A percentile compares a stretch with the other conserved stretches of the same genome.
Conservation (phyloP, 1,140 invertebrate species). For the Drosophila dunni region DNA sequence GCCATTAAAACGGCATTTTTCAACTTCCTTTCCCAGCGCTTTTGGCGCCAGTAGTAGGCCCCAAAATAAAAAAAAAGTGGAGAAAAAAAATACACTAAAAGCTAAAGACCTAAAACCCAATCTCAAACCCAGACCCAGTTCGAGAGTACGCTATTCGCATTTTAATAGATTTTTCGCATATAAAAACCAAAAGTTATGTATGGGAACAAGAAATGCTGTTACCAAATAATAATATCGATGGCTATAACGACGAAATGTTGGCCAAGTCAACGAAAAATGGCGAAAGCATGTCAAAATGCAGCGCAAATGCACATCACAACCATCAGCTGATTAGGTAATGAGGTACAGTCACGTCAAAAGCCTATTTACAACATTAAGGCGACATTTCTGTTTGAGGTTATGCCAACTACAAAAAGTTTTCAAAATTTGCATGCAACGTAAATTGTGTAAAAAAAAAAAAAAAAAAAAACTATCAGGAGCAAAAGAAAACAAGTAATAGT, state of each 20-base stretch:
- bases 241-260: slow-evolving; percentile 12
- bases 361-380: slow-evolving; percentile 10
- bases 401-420: slow-evolving; percentile 37
- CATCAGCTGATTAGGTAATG: slow-evolving; percentile 63
- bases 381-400: slow-evolving; percentile 52
- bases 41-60: slow-evolving; percentile 26
- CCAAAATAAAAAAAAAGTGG: not conserved
- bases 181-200: slow-evolving; percentile 53
- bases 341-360: slow-evolving; percentile 71
- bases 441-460: slow-evolving; percentile 52
- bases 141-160: slow-evolving; percentile 52
- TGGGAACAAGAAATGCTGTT: slow-evolving; percentile 54
- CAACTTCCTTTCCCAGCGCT: slow-evolving; percentile 72
- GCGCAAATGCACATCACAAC: slow-evolving; percentile 28
- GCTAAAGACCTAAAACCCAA: slow-evolving; percentile 20
- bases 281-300: slow-evolving; percentile 40
- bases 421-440: slow-evolving; percentile 64
- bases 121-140: slow-evolving; percentile 39
- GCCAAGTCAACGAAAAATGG: slow-evolving; percentile 3
- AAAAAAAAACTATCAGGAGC: slow-evolving; percentile 21
- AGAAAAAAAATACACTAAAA: not conserved
- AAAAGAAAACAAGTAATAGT: slow-evolving; percentile 61
- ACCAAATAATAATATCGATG: slow-evolving; percentile 31
- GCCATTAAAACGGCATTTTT: slow-evolving; percentile 61
- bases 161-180: slow-evolving; percentile 64